Evolutionary conservation across 1,140 invertebrate genomes (phyloP).

Genomic region (Procambarus clarkii): DNA sequence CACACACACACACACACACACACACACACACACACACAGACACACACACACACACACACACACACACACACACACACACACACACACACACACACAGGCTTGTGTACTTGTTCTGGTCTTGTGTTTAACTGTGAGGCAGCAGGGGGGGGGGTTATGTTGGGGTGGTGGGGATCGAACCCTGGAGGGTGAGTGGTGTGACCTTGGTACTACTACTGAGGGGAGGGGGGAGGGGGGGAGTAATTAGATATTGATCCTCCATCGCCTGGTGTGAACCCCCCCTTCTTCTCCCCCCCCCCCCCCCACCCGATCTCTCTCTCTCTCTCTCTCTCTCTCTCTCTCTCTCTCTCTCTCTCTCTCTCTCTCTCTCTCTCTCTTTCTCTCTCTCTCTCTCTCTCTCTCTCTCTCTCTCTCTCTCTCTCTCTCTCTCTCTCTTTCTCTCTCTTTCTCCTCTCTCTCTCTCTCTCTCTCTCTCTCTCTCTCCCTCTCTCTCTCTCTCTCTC

Average conservation of each 20-base stretch:
- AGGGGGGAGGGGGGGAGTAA: too few species aligned
- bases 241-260: not conserved
- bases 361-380: too few species aligned
- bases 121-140: too few species aligned
- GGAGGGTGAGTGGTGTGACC: not conserved
- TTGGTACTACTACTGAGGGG: not conserved
- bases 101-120: too few species aligned
- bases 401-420: conserved; percentile 16
- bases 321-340: not conserved
- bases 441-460: not conserved
- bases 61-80: too few species aligned
- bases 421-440: not conserved
- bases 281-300: too few species aligned
- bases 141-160: too few species aligned
- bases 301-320: too few species aligned
- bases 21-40: too few species aligned
- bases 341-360: not conserved
- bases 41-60: too few species aligned
- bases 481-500: not conserved
- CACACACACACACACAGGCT: too few species aligned
- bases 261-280: not conserved
- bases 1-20: too few species aligned
- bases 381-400: conserved; percentile 32
- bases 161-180: not conserved
- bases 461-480: not conserved